These are phyloP conservation scores for Drosophila lacteicornis DNA, from an alignment of 1,140 invertebrate species.

Conservation along the genomic window DNA sequence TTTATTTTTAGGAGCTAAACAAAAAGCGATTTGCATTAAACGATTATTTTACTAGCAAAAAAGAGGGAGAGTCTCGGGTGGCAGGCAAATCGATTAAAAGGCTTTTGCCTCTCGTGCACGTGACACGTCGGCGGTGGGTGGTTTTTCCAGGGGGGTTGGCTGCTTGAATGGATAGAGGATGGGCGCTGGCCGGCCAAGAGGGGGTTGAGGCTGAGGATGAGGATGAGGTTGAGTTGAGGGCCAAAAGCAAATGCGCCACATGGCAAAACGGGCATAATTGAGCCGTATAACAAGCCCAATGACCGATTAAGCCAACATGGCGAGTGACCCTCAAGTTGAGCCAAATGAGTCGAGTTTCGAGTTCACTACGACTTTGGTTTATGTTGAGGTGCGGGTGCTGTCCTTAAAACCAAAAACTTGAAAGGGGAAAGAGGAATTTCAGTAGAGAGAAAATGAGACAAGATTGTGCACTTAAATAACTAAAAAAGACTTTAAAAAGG, in stretches of 20 bases:
- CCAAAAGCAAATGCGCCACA: conserved; percentile 67
- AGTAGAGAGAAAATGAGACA: neutral
- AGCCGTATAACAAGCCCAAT: conserved; percentile 81
- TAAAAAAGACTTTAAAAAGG: neutral
- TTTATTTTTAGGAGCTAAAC: conserved; percentile 34
- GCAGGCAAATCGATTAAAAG: conserved; percentile 75
- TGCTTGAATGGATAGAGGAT: neutral
- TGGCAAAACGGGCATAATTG: conserved; percentile 79
- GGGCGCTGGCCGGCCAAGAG: neutral
- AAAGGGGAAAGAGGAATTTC: neutral
- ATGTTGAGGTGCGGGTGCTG: neutral
- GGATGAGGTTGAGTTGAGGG: neutral
- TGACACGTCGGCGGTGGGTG: conserved; percentile 48
- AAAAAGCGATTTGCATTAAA: conserved; percentile 74
- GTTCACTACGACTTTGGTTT: conserved; percentile 19
- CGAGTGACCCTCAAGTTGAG: conserved; percentile 50
- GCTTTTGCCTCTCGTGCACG: conserved; percentile 59
- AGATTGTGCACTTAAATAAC: neutral
- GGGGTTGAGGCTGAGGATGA: neutral
- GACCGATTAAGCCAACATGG: conserved; percentile 77
- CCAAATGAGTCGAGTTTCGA: conserved; percentile 34
- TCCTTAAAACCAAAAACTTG: conserved; percentile 6
- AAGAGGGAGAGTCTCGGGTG: conserved; percentile 6
- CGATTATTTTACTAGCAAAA: conserved; percentile 70
- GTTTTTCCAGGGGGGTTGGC: conserved; percentile 12